Evolutionary conservation across 2,888 invertebrate genomes (phyloP).

Genomic region (Epinotia brunnichana): DNA sequence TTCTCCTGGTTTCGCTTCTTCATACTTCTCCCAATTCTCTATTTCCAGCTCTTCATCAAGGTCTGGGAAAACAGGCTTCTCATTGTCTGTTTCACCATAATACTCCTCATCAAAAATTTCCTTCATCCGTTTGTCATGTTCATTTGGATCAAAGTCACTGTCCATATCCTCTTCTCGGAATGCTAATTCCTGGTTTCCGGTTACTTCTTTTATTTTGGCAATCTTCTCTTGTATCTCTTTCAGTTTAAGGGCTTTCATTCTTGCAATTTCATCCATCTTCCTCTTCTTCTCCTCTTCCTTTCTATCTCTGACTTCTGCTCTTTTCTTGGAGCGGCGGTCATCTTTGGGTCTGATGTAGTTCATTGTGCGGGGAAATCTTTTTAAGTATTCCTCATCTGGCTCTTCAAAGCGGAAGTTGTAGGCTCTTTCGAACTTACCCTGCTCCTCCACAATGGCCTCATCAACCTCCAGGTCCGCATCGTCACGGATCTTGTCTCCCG

Average conservation of each 20-base stretch:
- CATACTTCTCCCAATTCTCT: slow-evolving; percentile 88
- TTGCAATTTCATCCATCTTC: slow-evolving; percentile 93
- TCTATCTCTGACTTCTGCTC: slow-evolving; percentile 88
- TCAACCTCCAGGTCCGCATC: slow-evolving; percentile 86
- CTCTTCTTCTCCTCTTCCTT: slow-evolving; percentile 90
- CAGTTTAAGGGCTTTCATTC: slow-evolving; percentile 92
- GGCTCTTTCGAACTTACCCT: slow-evolving; percentile 96
- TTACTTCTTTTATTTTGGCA: slow-evolving; percentile 92
- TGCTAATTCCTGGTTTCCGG: slow-evolving; percentile 90
- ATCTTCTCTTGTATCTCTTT: slow-evolving; percentile 96
- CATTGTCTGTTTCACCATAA: slow-evolving; percentile 88
- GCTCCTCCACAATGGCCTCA: slow-evolving; percentile 90
- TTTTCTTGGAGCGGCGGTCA: slow-evolving; percentile 89
- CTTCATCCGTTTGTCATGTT: slow-evolving; percentile 94
- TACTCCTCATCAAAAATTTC: slow-evolving; percentile 94
- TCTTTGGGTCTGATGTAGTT: slow-evolving; percentile 92
- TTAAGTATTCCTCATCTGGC: slow-evolving; percentile 95
- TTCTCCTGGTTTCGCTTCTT: slow-evolving; percentile 48
- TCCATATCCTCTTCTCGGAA: slow-evolving; percentile 92
- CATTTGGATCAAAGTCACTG: slow-evolving; percentile 94
- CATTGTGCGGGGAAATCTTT: slow-evolving; percentile 95
- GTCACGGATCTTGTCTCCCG: slow-evolving; percentile 64
- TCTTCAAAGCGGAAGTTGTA: slow-evolving; percentile 99
- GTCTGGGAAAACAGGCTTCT: slow-evolving; percentile 94
- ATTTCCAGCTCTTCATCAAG: slow-evolving; percentile 89